A percentile compares a stretch with the other conserved stretches of the same genome.
Conservation (phyloP, 2,113 vertebrate species). For the Melierax canorus region DNA sequence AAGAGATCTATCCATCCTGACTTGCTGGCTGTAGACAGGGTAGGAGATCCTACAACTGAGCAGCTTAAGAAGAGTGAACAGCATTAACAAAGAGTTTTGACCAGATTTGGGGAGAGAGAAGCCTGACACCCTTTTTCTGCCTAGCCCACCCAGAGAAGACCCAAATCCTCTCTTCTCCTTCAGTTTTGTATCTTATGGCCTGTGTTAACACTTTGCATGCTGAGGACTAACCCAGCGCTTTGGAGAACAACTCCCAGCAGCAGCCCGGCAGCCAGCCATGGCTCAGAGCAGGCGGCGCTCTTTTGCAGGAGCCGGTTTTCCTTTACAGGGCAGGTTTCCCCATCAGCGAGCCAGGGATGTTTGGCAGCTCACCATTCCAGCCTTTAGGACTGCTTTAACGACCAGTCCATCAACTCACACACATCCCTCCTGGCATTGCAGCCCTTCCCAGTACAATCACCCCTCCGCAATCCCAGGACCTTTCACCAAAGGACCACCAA, state of each 20-base stretch:
- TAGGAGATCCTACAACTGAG: not conserved
- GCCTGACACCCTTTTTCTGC: not conserved
- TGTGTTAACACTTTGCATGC: not conserved
- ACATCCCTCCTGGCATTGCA: not conserved
- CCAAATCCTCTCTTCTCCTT: not conserved
- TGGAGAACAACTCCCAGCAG: not conserved
- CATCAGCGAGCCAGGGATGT: not conserved
- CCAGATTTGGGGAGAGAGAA: not conserved
- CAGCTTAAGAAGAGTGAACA: not conserved
- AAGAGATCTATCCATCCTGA: not conserved
- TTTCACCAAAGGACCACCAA: not conserved
- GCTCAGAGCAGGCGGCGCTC: not conserved
- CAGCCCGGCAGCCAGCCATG: not conserved
- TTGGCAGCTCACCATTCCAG: not conserved
- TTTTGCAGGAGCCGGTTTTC: not conserved
- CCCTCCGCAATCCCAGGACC: not conserved
- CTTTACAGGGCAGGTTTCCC: not conserved
- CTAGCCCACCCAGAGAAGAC: not conserved
- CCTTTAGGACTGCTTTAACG: not conserved
- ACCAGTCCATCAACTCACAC: not conserved
- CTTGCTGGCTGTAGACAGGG: not conserved
- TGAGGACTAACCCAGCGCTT: not conserved
- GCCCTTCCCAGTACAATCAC: not conserved
- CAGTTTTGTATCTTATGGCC: not conserved
- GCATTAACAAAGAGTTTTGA: not conserved